Conservation (phyloP, 2,888 invertebrate genomes). For the Drosophila picticornis region DNA sequence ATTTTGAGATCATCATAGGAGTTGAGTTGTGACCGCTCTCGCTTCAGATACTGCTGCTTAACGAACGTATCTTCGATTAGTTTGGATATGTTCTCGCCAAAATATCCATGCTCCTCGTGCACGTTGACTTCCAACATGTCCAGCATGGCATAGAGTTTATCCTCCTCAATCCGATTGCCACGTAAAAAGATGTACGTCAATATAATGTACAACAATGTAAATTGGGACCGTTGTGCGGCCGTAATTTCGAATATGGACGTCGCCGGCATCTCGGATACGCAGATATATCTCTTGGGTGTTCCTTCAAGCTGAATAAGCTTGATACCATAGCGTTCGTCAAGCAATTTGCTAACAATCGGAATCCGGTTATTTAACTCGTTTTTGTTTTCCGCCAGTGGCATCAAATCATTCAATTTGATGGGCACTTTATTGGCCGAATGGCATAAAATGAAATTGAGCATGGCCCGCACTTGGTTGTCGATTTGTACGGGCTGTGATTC, state of each 20-base stretch:
- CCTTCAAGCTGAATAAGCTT: slow-evolving; percentile 31
- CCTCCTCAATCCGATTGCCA: slow-evolving; percentile 55
- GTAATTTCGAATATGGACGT: slow-evolving; percentile 56
- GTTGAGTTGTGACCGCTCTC: slow-evolving; percentile 53
- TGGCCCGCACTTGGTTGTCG: slow-evolving; percentile 38
- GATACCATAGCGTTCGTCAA: slow-evolving; percentile 52
- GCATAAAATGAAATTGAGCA: slow-evolving; percentile 60
- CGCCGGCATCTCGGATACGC: slow-evolving; percentile 47
- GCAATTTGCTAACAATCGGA: slow-evolving; percentile 31
- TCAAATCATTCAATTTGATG: slow-evolving; percentile 55
- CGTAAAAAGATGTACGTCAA: slow-evolving; percentile 67
- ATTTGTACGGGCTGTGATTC: not conserved
- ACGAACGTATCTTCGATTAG: slow-evolving; percentile 66
- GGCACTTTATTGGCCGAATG: slow-evolving; percentile 56
- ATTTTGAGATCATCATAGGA: slow-evolving; percentile 55
- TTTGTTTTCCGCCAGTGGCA: slow-evolving; percentile 22
- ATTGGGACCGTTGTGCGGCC: slow-evolving; percentile 45
- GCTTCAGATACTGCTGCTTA: slow-evolving; percentile 56
- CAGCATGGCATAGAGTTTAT: slow-evolving; percentile 50
- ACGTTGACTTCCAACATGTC: slow-evolving; percentile 38
- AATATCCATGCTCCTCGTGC: slow-evolving; percentile 64
- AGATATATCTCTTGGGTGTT: slow-evolving; percentile 54
- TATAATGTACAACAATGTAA: slow-evolving; percentile 55
- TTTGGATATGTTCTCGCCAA: slow-evolving; percentile 52
- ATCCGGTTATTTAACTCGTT: slow-evolving; percentile 27